Base-by-base conservation (phyloP, 1,140 invertebrate species). In the Pseudomyrmex flavicornis region DNA sequence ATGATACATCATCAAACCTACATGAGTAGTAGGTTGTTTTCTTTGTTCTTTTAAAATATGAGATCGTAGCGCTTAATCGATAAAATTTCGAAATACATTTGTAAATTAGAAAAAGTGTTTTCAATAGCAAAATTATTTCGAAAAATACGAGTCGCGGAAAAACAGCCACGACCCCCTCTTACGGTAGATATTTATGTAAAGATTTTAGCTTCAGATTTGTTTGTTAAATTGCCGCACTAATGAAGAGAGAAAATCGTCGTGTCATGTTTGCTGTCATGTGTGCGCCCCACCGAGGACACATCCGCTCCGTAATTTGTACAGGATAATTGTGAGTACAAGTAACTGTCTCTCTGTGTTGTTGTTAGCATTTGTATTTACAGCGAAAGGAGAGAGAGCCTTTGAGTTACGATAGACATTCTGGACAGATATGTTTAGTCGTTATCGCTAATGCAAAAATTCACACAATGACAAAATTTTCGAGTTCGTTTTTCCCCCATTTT, bases 361-460 rank as follows among this genome's bases (percentile, higher is more conserved):
- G 12, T 17, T 76, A 66, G 72, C 62, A 12, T 76, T 76, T 76
- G 35, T 35, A 83, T 76, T 59, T 66, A 76, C 69, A 58, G 76
- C 73, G 9, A 85, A 59, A 83, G 13, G n/a, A 70, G 59, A 72
- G 26, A 75, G 48, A 62, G 7, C 35, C 26, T 70, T 70, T 65
- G 65, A 8, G 70, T 0, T 26, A 26, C 58, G 26, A 63, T 70
- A 54, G 46, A 66, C 61, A 65, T 52, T 76, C 59, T 66, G 58
- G 52, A 83, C 20, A 83, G 85, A 87, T 87, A 87, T 87, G 84
- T 77, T 68, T 66, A 66, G 44, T 76, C 52, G 59, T 65, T 62
- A 48, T 79, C 61, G n/a, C 20, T 22, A 46, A 80, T 82, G 17
- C 20, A 56, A 66, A 66, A 77, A 68, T 48, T 80, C 20, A 58